These are phyloP conservation scores for Cyrtodaria siliqua DNA, from an alignment of 2,888 invertebrate genomes.

Conservation along the genomic window DNA sequence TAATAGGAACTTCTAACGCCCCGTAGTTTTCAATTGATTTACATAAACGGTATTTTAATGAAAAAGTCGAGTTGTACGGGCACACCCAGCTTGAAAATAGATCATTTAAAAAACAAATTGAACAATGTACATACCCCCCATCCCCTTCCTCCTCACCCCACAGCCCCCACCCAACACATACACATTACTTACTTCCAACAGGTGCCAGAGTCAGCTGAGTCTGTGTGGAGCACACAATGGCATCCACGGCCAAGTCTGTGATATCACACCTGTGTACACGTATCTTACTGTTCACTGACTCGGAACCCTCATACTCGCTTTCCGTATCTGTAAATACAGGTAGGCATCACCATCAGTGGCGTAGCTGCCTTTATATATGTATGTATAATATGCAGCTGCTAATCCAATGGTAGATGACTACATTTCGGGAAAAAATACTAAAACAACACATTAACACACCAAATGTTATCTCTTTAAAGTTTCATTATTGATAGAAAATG, in stretches of 20 bases:
- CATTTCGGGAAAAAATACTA: too few relatives aligned
- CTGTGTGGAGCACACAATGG: slow-evolving; percentile 53
- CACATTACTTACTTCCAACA: slow-evolving; percentile 44
- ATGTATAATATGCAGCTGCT: too few relatives aligned
- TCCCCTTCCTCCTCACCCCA: too few relatives aligned
- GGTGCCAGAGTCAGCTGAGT: slow-evolving; percentile 37
- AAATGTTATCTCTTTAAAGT: too few relatives aligned
- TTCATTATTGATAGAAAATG: too few relatives aligned
- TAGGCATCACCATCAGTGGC: not conserved
- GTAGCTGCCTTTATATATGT: too few relatives aligned
- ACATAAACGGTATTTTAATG: not conserved
- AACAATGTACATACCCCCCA: too few relatives aligned
- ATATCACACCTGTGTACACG: slow-evolving; percentile 35
- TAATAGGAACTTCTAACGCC: too few relatives aligned
- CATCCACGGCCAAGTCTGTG: slow-evolving; percentile 47
- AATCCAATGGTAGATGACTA: too few relatives aligned
- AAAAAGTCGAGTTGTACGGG: not conserved
- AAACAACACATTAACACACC: too few relatives aligned
- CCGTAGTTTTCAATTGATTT: too few relatives aligned
- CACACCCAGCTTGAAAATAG: not conserved
- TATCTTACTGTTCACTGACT: slow-evolving; percentile 51
- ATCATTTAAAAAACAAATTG: too few relatives aligned
- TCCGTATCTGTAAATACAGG: slow-evolving; percentile 27
- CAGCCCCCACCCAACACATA: not conserved
- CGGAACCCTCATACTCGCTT: slow-evolving; percentile 32